A percentile compares a stretch with the other conserved stretches of the same genome.
These are phyloP conservation scores for Xylophagus ater DNA, from an alignment of 2,888 invertebrate genomes.

Conservation along the genomic window DNA sequence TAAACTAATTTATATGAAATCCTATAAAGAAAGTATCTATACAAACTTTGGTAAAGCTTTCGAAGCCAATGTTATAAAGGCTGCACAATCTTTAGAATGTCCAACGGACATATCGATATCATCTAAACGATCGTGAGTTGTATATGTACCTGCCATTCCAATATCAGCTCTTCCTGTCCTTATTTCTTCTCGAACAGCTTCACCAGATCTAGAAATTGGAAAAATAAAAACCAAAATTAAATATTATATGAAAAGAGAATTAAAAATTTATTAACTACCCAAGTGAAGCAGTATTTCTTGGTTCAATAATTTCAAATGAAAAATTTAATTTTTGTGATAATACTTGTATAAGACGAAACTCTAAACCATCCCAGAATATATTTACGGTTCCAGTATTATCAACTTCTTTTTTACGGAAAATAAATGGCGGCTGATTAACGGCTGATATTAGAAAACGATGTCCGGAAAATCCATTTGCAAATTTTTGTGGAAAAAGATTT, in stretches of 20 bases:
- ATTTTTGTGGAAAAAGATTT: slow-evolving; percentile 58
- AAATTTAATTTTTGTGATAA: slow-evolving; percentile 58
- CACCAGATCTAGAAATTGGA: slow-evolving; percentile 42
- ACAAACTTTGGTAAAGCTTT: slow-evolving; percentile 61
- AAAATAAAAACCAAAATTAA: background rate
- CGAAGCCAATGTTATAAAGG: slow-evolving; percentile 64
- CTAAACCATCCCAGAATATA: slow-evolving; percentile 55
- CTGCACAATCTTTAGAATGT: slow-evolving; percentile 65
- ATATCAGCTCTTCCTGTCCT: slow-evolving; percentile 47
- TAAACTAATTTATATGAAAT: slow-evolving; percentile 8
- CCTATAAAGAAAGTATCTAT: background rate
- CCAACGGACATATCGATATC: slow-evolving; percentile 51
- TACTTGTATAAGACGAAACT: slow-evolving; percentile 52
- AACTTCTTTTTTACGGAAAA: slow-evolving; percentile 42
- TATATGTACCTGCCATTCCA: slow-evolving; percentile 61
- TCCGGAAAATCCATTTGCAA: slow-evolving; percentile 57
- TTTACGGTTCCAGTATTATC: slow-evolving; percentile 27
- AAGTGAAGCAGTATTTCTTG: slow-evolving; percentile 32
- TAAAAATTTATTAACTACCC: background rate
- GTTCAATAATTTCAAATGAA: slow-evolving; percentile 56
- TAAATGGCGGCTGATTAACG: slow-evolving; percentile 62
- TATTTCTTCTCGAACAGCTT: slow-evolving; percentile 49
- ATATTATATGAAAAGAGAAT: background rate
- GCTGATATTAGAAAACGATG: slow-evolving; percentile 60
- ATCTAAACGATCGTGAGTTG: slow-evolving; percentile 42